These are phyloP conservation scores for Merluccius polli DNA, from an alignment of 2,797 vertebrate genomes.

Conservation along the genomic window DNA sequence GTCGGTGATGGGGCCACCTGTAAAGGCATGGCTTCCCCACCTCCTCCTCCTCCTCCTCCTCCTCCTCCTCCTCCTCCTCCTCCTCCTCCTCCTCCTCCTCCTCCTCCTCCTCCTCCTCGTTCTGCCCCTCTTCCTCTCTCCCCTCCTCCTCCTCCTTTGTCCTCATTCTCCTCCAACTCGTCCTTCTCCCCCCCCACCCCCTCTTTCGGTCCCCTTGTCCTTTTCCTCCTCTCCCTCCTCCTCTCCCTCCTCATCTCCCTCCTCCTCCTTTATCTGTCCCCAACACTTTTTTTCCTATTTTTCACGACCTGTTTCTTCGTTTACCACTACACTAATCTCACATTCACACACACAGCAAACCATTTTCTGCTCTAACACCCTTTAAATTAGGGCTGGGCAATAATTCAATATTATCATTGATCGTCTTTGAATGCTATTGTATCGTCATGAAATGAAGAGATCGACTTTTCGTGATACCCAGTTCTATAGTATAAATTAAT, in stretches of 20 bases:
- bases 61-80: background rate
- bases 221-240: too few relatives aligned
- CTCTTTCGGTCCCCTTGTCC: slow-evolving; percentile 53
- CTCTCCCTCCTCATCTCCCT: too few relatives aligned
- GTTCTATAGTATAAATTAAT: too few relatives aligned
- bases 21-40: slow-evolving; percentile 72
- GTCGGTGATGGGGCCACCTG: slow-evolving; percentile 88
- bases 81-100: background rate
- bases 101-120: background rate
- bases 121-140: too few relatives aligned
- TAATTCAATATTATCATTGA: too few relatives aligned
- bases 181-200: background rate
- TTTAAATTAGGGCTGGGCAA: too few relatives aligned
- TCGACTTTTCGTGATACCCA: too few relatives aligned
- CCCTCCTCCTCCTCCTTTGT: background rate
- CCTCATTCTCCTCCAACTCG: background rate
- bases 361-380: slow-evolving; percentile 24
- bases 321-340: slow-evolving; percentile 54
- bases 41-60: slow-evolving; percentile 30
- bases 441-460: too few relatives aligned
- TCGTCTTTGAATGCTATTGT: too few relatives aligned
- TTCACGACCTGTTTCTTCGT: slow-evolving; percentile 53
- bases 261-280: slow-evolving; percentile 60
- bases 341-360: slow-evolving; percentile 34
- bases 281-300: slow-evolving; percentile 55